Conservation (phyloP, 2,113 vertebrate species). For the Muntiacus reevesi region DNA sequence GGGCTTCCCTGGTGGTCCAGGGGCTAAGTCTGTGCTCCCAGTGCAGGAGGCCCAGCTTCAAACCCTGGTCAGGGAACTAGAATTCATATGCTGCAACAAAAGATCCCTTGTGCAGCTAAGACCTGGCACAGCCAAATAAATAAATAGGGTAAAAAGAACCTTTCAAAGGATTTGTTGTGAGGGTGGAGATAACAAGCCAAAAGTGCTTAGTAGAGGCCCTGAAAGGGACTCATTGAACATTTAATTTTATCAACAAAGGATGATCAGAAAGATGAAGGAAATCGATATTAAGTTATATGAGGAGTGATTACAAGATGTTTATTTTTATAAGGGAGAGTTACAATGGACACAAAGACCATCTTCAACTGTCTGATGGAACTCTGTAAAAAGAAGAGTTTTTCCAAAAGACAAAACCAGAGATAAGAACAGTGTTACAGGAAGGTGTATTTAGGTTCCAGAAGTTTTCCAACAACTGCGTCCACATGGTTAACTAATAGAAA, state of each 20-base stretch:
- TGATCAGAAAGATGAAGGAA: background rate
- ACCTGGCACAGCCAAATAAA: background rate
- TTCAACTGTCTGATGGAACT: background rate
- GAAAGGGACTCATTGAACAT: background rate
- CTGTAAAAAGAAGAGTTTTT: background rate
- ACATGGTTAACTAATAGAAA: background rate
- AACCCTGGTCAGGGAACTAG: background rate
- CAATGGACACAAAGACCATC: background rate
- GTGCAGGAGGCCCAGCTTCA: background rate
- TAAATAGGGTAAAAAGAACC: background rate
- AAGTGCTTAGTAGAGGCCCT: background rate
- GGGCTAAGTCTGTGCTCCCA: background rate
- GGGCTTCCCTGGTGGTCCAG: background rate
- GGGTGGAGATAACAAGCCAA: background rate
- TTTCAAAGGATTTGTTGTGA: background rate
- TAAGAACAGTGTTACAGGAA: background rate
- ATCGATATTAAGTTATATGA: background rate
- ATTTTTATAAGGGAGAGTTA: background rate
- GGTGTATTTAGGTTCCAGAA: background rate
- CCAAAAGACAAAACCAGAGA: background rate
- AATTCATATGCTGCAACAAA: background rate
- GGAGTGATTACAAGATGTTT: background rate
- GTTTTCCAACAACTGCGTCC: background rate
- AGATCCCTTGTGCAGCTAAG: background rate
- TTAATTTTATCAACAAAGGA: conserved; percentile 6